Evolutionary conservation across 2,888 invertebrate species (phyloP), one percentile per base, ranked within the genome.

Genomic region (Chaetoderma sp.): DNA sequence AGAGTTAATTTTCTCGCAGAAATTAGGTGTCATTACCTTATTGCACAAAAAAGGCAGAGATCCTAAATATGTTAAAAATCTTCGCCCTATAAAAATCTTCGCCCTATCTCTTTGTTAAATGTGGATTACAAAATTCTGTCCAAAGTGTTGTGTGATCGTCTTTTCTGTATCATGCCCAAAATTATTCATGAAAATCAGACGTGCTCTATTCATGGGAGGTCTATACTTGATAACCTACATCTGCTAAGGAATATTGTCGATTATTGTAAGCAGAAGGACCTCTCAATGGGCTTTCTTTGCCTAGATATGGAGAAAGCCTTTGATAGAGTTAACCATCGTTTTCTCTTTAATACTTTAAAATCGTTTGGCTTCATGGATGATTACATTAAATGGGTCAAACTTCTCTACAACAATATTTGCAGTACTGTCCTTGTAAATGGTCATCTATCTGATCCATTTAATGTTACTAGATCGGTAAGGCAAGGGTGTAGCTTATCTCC

Each of bases 241-340:
- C 44, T 74, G 25, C 44, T 71, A 3, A 47, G 73, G 16, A 65
- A 71, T 63, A 56, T 71, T 27, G 18, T 68, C 25, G 67, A 71
- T 55, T 74, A 68, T 74, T 44, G 60, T 18, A 56, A 72, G 18
- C 67, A 68, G 39, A 68, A 73, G 57, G 27, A 74, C 16, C 28
- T 68, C 18, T 16, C 47, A 32, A 63, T 67, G 39, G 56, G 57
- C 32, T 71, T 74, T 54, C 67, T 74, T 33, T 52, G 47, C 60
- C 33, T 74, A 39, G 75, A 77, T 55, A 75, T 74, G 56, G 72
- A 70, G 50, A 77, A 75, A 39, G 74, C 73, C 1, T 75, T 75
- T 47, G 73, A 75, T 56, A 56, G 73, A 36, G 74, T 74, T 23
- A 63, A 63, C 25, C 69, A 71, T 61, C 47, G 60, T n/a, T 75